Conservation (phyloP, 2,888 invertebrate genomes). For the Drosophila suboccidentalis region DNA sequence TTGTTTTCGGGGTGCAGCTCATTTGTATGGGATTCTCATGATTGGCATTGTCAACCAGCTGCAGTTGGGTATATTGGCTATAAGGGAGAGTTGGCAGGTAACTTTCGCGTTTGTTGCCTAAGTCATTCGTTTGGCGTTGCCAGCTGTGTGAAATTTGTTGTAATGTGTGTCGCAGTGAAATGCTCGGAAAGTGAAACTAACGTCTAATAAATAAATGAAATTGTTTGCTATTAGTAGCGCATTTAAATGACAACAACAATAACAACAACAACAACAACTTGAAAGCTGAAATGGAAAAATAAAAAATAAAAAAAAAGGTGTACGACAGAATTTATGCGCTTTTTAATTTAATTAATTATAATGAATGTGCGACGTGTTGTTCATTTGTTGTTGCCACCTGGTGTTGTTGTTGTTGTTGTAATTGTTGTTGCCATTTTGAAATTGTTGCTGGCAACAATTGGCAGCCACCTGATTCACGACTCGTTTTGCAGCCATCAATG, state of each 20-base stretch:
- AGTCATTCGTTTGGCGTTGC: conserved; percentile 55
- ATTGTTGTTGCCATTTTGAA: conserved; percentile 47
- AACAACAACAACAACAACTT: conserved; percentile 46
- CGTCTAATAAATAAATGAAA: conserved; percentile 76
- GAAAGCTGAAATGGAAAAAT: conserved; percentile 44
- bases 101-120: conserved; percentile 72
- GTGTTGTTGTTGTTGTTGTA: conserved; percentile 5
- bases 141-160: conserved; percentile 59
- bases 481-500: conserved; percentile 64
- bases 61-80: conserved; percentile 39
- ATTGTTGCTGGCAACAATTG: conserved; percentile 55
- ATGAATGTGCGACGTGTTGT: conserved; percentile 57
- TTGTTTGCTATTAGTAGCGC: conserved; percentile 76
- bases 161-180: conserved; percentile 70
- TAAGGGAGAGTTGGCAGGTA: conserved; percentile 5
- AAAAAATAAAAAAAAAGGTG: conserved; percentile 39
- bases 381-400: conserved; percentile 12
- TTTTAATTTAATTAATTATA: conserved; percentile 73
- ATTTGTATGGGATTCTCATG: conserved; percentile 54
- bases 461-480: conserved; percentile 62
- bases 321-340: conserved; percentile 65
- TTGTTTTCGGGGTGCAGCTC: conserved; percentile 48
- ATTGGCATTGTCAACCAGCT: conserved; percentile 46
- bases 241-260: conserved; percentile 72
- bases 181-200: conserved; percentile 74